A percentile compares a stretch with the other conserved stretches of the same genome.
Conservation (phyloP, 2,888 invertebrate genomes). For the Flexamia atlantica region DNA sequence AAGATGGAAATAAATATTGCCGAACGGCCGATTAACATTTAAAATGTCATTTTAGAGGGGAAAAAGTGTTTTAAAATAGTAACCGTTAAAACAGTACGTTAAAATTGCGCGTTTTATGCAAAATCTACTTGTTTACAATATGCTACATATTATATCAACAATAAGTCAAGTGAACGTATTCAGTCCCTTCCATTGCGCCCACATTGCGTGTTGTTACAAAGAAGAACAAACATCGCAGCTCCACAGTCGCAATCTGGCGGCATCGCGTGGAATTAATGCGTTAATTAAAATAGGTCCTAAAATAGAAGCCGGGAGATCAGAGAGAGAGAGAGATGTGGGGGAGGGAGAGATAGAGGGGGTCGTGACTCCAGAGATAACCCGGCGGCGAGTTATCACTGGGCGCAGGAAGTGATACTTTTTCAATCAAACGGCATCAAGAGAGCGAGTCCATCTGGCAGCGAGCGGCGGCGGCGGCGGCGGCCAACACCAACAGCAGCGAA, state of each 20-base stretch:
- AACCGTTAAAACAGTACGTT: too few relatives aligned
- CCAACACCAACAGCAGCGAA: not conserved
- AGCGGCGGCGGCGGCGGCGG: not conserved
- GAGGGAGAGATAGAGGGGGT: not conserved
- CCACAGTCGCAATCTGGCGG: slow-evolving; percentile 1
- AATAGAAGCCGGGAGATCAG: slow-evolving; percentile 29
- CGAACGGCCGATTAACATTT: too few relatives aligned
- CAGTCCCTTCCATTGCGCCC: too few relatives aligned
- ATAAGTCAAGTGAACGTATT: too few relatives aligned
- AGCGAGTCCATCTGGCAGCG: slow-evolving; percentile 7
- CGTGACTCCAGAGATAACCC: slow-evolving; percentile 44
- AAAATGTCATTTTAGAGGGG: too few relatives aligned
- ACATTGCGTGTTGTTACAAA: not conserved
- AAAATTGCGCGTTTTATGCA: too few relatives aligned
- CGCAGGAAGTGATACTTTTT: slow-evolving; percentile 56
- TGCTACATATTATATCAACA: too few relatives aligned
- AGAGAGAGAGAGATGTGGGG: not conserved
- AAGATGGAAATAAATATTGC: too few relatives aligned
- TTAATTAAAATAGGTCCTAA: slow-evolving; percentile 48
- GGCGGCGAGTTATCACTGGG: slow-evolving; percentile 34
- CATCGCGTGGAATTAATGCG: slow-evolving; percentile 23
- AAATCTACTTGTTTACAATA: too few relatives aligned
- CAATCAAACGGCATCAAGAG: slow-evolving; percentile 54
- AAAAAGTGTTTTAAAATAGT: too few relatives aligned
- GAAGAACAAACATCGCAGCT: slow-evolving; percentile 1